Evolutionary conservation across 2,113 vertebrate species (phyloP).

Genomic region (Microtus oregoni): DNA sequence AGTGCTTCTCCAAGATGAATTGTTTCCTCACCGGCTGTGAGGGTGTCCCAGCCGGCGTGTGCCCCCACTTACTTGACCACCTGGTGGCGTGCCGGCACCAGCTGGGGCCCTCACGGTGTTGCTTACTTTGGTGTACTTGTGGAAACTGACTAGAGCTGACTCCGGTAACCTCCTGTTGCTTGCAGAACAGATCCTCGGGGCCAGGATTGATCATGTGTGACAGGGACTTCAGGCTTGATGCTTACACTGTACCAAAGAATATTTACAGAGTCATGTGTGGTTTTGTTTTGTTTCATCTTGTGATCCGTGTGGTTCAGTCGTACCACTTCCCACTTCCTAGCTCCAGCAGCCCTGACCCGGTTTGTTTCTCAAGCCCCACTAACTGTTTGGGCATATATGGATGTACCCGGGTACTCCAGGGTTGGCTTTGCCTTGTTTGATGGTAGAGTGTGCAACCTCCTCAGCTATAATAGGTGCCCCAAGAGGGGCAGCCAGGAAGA

Average conservation of each 20-base stretch:
- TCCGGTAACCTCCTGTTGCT: constrained; percentile 85
- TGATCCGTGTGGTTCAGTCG: not conserved
- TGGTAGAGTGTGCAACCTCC: accelerated
- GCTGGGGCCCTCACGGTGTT: constrained; percentile 90
- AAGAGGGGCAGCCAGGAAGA: not conserved
- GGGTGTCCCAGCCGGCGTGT: constrained; percentile 92
- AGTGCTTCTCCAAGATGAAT: constrained; percentile 93
- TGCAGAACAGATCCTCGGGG: constrained; percentile 85
- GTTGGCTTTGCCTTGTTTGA: not conserved
- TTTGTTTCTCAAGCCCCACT: not conserved
- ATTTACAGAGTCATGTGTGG: not conserved
- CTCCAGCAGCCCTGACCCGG: not conserved
- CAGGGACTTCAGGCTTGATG: constrained; percentile 56
- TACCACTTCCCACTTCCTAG: not conserved
- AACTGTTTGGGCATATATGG: not conserved
- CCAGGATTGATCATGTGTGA: constrained; percentile 39
- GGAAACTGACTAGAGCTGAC: constrained; percentile 71
- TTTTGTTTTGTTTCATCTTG: not conserved
- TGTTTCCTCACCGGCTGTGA: constrained; percentile 93
- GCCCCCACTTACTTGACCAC: constrained; percentile 91
- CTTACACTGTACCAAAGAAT: not conserved
- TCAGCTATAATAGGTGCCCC: accelerated
- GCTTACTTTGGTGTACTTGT: constrained; percentile 81
- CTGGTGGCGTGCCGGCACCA: constrained; percentile 92
- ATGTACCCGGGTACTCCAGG: accelerated